Evolutionary conservation across 1,140 invertebrate species (phyloP), one percentile per base, ranked within the genome.

Genomic region (Eriocheir sinensis): DNA sequence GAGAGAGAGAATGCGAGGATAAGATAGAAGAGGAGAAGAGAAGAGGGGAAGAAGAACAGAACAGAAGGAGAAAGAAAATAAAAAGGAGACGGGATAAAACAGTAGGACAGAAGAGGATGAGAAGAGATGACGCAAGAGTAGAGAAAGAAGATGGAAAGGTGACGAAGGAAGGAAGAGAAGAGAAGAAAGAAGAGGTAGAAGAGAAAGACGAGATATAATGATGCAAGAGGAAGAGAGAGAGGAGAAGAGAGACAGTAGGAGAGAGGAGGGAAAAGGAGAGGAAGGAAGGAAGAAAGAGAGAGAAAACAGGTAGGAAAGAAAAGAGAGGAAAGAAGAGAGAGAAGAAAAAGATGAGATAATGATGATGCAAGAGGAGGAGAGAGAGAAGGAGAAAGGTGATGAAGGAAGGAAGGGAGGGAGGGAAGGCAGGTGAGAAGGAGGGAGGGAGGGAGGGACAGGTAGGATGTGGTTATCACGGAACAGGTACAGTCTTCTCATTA

Each of bases 401-500:
- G n/a, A n/a, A n/a, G n/a, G n/a, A n/a, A n/a, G n/a, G n/a, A n/a
- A n/a, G 53, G n/a, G 60, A n/a, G 6, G n/a, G 60, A n/a, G 60
- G 15, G 6, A n/a, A 72, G 60, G n/a, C 9, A 72, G n/a, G n/a
- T n/a, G 60, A 72, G 60, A n/a, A 1, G 27, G 12, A 72, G 60
- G 27, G 60, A 72, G 27, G 21, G 0, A 21, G 21, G 60, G 12
- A n/a, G 60, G 60, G 60, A 72, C 60, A 72, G 60, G 60, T 72
- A 72, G 60, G 21, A n/a, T 72, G 60, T 72, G 60, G 60, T 72
- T 72, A 72, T 72, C 60, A 72, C 27, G 60, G 21, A 72, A 72
- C 60, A 72, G 60, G 60, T 72, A 72, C 27, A 72, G 60, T n/a
- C n/a, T 72, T n/a, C 60, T 72, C 60, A 72, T 72, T 72, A 72